These are phyloP conservation scores for Hippopotamyrus pictus DNA, from an alignment of 2,797 vertebrate genomes.

Conservation along the genomic window DNA sequence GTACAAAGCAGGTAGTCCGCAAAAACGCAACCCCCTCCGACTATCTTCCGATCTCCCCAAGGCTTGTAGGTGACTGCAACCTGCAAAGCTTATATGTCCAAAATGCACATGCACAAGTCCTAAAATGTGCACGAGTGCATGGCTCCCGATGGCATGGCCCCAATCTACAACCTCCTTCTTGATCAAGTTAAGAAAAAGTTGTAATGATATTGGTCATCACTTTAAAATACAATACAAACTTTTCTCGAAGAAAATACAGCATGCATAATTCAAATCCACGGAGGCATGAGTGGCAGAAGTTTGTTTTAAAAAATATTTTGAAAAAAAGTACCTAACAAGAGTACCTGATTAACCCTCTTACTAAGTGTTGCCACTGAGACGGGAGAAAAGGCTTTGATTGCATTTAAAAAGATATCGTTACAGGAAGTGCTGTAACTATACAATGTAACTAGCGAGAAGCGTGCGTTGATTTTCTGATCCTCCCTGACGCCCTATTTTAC, in stretches of 20 bases:
- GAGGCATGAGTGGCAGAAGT: neutral
- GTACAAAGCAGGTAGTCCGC: constrained; percentile 54
- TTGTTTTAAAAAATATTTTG: neutral
- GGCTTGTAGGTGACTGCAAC: neutral
- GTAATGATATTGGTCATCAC: constrained; percentile 25
- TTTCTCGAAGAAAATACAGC: neutral
- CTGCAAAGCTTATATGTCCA: constrained; percentile 12
- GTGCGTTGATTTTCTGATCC: constrained; percentile 33
- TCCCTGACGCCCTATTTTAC: constrained; percentile 32
- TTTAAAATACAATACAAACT: constrained; percentile 30
- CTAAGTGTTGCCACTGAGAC: constrained; percentile 44
- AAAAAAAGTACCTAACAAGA: neutral
- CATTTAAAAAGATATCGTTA: constrained; percentile 28
- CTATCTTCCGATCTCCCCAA: neutral
- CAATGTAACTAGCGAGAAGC: constrained; percentile 25
- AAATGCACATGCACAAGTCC: constrained; percentile 9
- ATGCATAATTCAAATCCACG: neutral
- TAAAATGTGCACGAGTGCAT: constrained; percentile 11
- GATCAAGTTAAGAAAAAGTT: neutral
- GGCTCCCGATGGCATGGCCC: neutral
- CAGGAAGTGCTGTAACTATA: constrained; percentile 33
- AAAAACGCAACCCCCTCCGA: neutral
- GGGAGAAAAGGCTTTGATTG: constrained; percentile 11
- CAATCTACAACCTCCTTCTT: constrained; percentile 8
- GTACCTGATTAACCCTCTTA: constrained; percentile 4